Evolutionary conservation across 1,140 invertebrate genomes (phyloP).

Genomic region (Drosophila willistoni): DNA sequence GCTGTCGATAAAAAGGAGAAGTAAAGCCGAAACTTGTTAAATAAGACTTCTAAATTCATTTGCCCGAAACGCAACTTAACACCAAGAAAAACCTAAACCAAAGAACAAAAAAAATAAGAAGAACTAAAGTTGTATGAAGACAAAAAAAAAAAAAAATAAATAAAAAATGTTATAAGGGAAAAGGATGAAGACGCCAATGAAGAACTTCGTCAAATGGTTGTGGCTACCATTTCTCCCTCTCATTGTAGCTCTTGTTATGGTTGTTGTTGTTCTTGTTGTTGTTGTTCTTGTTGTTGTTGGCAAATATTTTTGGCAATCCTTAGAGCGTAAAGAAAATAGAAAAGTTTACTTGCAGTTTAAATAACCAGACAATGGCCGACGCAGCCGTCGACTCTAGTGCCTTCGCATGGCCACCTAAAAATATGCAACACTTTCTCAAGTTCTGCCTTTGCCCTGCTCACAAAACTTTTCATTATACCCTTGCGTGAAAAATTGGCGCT

Average conservation of each 20-base stretch:
- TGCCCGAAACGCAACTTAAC: conserved; percentile 72
- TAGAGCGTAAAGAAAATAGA: conserved; percentile 62
- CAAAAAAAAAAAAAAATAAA: conserved; percentile 29
- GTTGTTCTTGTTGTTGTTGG: conserved; percentile 26
- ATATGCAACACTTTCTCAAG: conserved; percentile 75
- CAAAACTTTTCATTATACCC: conserved; percentile 11
- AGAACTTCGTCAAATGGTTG: conserved; percentile 73
- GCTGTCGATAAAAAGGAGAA: conserved; percentile 59
- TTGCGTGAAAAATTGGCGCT: background rate
- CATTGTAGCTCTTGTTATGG: background rate
- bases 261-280: conserved; percentile 22
- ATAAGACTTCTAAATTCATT: conserved; percentile 81
- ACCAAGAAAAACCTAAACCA: conserved; percentile 57
- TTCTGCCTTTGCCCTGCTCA: conserved; percentile 16
- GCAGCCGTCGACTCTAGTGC: background rate
- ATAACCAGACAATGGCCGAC: conserved; percentile 49
- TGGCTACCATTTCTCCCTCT: conserved; percentile 24
- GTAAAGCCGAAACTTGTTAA: conserved; percentile 69
- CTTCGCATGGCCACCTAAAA: conserved; percentile 51
- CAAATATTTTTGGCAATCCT: conserved; percentile 67
- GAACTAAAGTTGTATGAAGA: conserved; percentile 8
- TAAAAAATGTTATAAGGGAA: background rate
- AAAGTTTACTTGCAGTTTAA: conserved; percentile 59
- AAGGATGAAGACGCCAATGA: conserved; percentile 30
- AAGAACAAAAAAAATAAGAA: conserved; percentile 21